Base-by-base conservation (phyloP, 2,888 invertebrate species). In the Ernsta delagoae region DNA sequence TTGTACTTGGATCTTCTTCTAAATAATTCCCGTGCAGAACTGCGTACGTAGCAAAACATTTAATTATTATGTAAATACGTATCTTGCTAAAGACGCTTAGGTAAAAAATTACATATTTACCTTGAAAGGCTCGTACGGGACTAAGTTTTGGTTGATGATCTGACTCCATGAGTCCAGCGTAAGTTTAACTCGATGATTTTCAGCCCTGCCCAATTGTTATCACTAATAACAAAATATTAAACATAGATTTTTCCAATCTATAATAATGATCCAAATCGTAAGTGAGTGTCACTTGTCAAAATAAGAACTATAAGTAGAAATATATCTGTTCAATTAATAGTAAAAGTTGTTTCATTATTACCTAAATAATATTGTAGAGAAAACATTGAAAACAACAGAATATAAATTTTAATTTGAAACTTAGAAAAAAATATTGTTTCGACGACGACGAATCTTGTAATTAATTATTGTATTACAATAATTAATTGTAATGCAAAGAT, bases 1-100 rank as follows among this genome's bases (percentile, higher is more conserved):
- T 98, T 64, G 97, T 97, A 85, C 97, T 96, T 7, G 96, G 95
- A 81, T 98, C 98, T 74, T 98, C 97, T 75, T 95, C 94, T 70
- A 78, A 74, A 70, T 74, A 81, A 73, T 76, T 81, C 53, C 86
- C 89, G 74, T 91, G 88, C 3, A 89, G 82, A 75, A 86, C 92
- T 90, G 77, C 45, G 70, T 69, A 69, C 48, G 62, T 68, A 68
- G 48, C 57, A 63, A 63, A 63, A 57, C 39, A 66, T 39, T 24
- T 7, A 6, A 67, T 16, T 3, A 54, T 34, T 43, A 34, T 54
- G n/a, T 34, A 57, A 43, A 9, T 43, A 43, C 43, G 39, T 31
- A 39, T 39, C 4, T 39, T 39, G 39, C 7, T 39, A 39, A 39
- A 39, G 39, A 39, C 7, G 39, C 16, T 16, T 16, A 16, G 16